phyloP scores from a whole-genome alignment of 2,113 vertebrate species.

The Patagioenas fasciata region DNA sequence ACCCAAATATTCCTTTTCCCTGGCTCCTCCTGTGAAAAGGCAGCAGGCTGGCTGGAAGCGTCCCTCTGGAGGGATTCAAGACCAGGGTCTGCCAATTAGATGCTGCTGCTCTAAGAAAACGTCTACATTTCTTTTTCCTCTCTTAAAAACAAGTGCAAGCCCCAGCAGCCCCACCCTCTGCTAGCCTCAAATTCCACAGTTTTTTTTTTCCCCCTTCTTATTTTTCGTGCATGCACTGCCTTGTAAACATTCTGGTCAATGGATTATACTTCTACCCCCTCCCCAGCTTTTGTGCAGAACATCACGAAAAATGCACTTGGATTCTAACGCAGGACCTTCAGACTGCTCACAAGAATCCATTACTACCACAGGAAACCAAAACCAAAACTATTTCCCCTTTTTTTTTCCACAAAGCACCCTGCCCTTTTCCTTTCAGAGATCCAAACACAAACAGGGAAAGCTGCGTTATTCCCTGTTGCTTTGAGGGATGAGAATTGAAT shows the following conservation, averaged over 20 bases:
- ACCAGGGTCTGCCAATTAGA: background rate
- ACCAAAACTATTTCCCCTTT: conserved; percentile 12
- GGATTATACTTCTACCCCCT: background rate
- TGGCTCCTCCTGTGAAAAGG: background rate
- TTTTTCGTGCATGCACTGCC: background rate
- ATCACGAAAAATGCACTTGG: rapidly evolving
- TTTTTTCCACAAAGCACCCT: background rate
- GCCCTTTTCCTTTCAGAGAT: conserved; percentile 6
- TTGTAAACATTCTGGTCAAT: background rate
- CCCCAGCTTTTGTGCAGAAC: background rate
- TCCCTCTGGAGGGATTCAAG: background rate
- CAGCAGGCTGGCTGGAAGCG: background rate
- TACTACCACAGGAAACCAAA: conserved; percentile 33
- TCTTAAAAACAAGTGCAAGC: conserved; percentile 18
- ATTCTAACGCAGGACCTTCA: background rate
- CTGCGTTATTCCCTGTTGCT: background rate
- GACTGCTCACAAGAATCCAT: background rate
- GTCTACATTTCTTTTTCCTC: background rate
- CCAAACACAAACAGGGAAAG: background rate
- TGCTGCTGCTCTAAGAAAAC: background rate
- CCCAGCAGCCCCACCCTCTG: background rate
- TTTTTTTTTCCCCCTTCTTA: background rate
- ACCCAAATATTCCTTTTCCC: background rate
- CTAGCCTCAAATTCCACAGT: background rate
- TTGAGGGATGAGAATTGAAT: background rate